A percentile compares a stretch with the other conserved stretches of the same genome.
These are phyloP conservation scores for crab-eating macaque (Macaca fascicularis) DNA, from an alignment of 2,113 vertebrate genomes.

Conservation along the genomic window DNA sequence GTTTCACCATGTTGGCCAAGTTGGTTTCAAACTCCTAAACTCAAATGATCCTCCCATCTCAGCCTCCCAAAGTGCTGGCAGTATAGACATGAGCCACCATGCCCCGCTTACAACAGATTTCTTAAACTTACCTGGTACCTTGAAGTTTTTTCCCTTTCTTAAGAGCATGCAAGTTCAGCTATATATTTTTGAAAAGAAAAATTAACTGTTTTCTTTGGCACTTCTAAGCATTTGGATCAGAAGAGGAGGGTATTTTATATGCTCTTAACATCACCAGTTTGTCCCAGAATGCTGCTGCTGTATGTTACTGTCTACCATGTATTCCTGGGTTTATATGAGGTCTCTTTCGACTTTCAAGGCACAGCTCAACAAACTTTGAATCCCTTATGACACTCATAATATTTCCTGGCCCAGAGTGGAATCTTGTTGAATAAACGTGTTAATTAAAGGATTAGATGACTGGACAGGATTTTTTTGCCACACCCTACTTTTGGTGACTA, in stretches of 20 bases:
- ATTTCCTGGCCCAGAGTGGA: constrained; percentile 17
- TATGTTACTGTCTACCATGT: neutral
- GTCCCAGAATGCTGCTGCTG: neutral
- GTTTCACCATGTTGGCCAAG: no score
- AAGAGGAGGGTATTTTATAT: neutral
- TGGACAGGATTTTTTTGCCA: constrained; percentile 49
- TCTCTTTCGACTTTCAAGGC: constrained; percentile 33
- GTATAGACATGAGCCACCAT: no score
- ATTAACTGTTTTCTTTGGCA: neutral
- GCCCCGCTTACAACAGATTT: neutral
- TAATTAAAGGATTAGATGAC: constrained; percentile 50
- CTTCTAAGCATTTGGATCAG: neutral
- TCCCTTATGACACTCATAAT: constrained; percentile 10
- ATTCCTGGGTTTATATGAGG: neutral
- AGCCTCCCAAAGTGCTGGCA: no score
- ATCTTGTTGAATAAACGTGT: constrained; percentile 25
- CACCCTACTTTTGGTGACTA: constrained; percentile 46
- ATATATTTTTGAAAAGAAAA: neutral
- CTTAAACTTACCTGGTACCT: neutral
- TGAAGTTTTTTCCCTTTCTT: neutral
- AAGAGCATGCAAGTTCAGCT: neutral
- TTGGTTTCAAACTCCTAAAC: no score
- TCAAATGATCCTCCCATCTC: no score
- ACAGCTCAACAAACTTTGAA: constrained; percentile 23
- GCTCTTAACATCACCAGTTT: neutral